Evolutionary conservation across 1,140 invertebrate species (phyloP).

Genomic region (Bombus picipes): DNA sequence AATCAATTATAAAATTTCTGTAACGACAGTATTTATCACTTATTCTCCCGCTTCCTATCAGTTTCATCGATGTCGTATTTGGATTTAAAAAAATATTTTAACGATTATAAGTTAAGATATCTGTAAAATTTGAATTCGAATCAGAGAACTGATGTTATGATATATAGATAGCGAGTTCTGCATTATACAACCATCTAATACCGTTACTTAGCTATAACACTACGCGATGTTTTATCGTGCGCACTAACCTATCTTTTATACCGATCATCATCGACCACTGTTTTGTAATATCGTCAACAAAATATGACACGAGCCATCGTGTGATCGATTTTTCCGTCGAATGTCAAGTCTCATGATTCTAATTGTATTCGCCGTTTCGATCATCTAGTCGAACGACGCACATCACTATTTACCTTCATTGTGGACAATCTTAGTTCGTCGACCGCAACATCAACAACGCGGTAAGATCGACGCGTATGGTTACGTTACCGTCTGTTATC

Average conservation of each 20-base stretch:
- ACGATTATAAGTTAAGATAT: no score
- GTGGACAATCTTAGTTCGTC: not conserved
- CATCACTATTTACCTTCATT: constrained; percentile 18
- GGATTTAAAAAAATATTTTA: not conserved
- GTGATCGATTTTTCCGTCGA: not conserved
- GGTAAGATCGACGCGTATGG: not conserved
- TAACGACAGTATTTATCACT: not conserved
- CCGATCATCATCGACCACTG: not conserved
- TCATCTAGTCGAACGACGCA: not conserved
- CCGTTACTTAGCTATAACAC: not conserved
- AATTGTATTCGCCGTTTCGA: not conserved
- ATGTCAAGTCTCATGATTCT: not conserved
- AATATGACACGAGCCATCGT: not conserved
- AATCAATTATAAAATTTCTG: no score
- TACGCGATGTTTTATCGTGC: not conserved
- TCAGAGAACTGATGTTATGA: not conserved
- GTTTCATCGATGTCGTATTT: not conserved
- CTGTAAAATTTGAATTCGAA: not conserved
- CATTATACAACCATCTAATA: not conserved
- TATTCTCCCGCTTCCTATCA: not conserved
- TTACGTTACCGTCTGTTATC: not conserved
- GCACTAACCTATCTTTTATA: not conserved
- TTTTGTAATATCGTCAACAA: not conserved
- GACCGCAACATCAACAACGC: not conserved
- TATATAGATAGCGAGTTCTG: not conserved